A percentile compares a stretch with the other conserved stretches of the same genome.
Evolutionary conservation across 2,797 vertebrate genomes (phyloP).

Genomic region (Lagorchestes hirsutus): DNA sequence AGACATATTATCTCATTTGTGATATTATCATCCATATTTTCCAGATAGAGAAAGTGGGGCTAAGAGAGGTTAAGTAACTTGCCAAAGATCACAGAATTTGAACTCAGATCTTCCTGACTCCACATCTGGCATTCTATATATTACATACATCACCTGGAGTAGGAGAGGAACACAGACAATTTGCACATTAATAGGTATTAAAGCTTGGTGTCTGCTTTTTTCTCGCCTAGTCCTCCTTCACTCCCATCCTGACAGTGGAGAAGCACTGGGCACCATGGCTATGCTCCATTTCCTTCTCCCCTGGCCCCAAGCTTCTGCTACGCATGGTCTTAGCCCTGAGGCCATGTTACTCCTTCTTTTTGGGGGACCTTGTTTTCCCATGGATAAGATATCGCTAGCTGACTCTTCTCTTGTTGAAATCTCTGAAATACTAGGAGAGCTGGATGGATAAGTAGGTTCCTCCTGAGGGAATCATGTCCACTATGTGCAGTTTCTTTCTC

Average conservation of each 20-base stretch:
- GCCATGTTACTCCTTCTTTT: not conserved
- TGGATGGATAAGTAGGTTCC: not conserved
- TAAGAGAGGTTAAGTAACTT: not conserved
- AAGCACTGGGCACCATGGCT: not conserved
- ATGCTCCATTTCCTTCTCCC: not conserved
- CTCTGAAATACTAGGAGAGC: not conserved
- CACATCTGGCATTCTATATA: not conserved
- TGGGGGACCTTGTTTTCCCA: not conserved
- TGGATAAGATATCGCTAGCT: not conserved
- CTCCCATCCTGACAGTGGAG: not conserved
- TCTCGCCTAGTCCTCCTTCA: not conserved
- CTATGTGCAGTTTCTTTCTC: not conserved
- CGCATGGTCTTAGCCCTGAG: not conserved
- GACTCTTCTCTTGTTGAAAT: not conserved
- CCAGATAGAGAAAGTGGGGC: not conserved
- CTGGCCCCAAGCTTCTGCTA: not conserved
- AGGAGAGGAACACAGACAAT: not conserved
- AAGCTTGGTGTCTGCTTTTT: not conserved
- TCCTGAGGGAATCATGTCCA: not conserved
- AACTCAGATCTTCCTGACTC: not conserved
- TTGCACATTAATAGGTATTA: not conserved
- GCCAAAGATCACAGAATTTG: not conserved
- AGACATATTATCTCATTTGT: not conserved
- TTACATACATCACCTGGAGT: not conserved
- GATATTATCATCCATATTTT: not conserved